phyloP scores from a whole-genome alignment of 2,113 vertebrate genomes.

The Sisor rabdophorus region DNA sequence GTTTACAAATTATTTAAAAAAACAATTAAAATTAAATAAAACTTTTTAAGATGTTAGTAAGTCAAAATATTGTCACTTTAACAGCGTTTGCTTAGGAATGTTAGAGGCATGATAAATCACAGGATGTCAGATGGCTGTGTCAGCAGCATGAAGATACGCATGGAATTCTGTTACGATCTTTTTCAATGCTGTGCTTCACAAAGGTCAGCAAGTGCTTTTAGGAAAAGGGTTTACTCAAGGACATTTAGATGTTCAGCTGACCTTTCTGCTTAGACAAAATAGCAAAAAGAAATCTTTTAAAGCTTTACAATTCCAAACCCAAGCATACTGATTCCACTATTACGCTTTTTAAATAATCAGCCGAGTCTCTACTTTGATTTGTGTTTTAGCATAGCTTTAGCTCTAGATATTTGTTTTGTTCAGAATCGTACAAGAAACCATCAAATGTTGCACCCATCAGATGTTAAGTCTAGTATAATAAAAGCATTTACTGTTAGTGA shows the following conservation, averaged over 20 bases:
- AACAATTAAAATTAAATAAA: no score
- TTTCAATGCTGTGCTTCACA: constrained; percentile 21
- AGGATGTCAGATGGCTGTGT: constrained; percentile 26
- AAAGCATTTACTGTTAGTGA: neutral
- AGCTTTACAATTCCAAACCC: neutral
- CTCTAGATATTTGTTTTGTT: neutral
- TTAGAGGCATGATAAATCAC: neutral
- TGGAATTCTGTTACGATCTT: neutral
- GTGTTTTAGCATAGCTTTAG: neutral
- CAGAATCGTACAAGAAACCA: neutral
- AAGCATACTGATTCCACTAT: neutral
- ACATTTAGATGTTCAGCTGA: constrained; percentile 5
- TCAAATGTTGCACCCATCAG: neutral
- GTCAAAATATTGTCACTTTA: neutral
- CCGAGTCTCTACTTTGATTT: neutral
- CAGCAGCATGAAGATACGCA: neutral
- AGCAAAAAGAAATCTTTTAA: constrained; percentile 14
- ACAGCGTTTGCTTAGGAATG: neutral
- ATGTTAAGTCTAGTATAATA: neutral
- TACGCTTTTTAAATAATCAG: neutral
- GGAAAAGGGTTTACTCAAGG: constrained; percentile 10
- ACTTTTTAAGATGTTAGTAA: no score
- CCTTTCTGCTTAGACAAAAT: constrained; percentile 22
- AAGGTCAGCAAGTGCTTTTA: constrained; percentile 23
- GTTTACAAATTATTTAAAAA: no score